Percentiles rank a stretch among this genome's conserved stretches.
Conservation (phyloP, 2,888 invertebrate species). For the Kryphioiulus occultus region DNA sequence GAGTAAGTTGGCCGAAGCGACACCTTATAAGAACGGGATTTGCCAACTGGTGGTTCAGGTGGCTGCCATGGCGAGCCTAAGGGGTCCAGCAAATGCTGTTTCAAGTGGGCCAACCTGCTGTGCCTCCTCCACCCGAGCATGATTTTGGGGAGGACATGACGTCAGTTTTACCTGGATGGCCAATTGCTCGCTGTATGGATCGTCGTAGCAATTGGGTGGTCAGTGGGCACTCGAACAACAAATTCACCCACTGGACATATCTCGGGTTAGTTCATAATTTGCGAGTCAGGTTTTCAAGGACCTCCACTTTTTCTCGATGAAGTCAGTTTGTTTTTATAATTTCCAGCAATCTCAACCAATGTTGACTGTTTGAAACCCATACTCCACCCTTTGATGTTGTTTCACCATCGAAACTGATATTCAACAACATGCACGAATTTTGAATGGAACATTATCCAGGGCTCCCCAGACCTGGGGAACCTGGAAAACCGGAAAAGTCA, state of each 20-base stretch:
- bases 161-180: not conserved
- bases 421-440: too few species aligned
- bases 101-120: constrained; percentile 25
- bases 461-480: too few species aligned
- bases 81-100: not conserved
- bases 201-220: constrained; percentile 1
- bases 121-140: not conserved
- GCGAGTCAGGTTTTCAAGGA: not conserved
- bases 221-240: not conserved
- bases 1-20: constrained; percentile 31
- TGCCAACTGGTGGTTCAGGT: not conserved
- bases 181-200: not conserved
- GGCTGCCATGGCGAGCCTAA: not conserved
- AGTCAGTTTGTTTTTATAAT: not conserved
- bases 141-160: not conserved
- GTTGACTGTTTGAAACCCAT: too few species aligned
- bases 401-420: too few species aligned
- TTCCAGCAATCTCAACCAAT: too few species aligned
- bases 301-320: not conserved
- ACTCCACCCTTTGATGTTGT: too few species aligned
- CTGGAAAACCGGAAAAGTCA: too few species aligned
- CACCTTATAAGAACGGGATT: constrained; percentile 25
- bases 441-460: too few species aligned
- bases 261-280: not conserved
- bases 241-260: not conserved